phyloP scores from a whole-genome alignment of 2,797 vertebrate genomes.

The Scomberomorus guttatus region DNA sequence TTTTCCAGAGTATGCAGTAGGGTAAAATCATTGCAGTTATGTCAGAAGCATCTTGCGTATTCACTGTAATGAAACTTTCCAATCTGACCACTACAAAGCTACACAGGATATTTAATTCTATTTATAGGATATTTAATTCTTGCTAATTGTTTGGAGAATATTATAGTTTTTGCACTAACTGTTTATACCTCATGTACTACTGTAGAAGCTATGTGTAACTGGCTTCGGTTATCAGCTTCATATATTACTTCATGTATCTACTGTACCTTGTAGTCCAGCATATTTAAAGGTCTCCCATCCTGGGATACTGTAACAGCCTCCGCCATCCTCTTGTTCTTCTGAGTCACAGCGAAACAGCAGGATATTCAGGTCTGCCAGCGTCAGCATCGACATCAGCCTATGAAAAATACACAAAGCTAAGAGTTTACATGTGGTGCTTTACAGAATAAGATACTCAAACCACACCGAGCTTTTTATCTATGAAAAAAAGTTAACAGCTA shows the following conservation, averaged over 20 bases:
- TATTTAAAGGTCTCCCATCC: conserved; percentile 94
- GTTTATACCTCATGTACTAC: background rate
- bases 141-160: background rate
- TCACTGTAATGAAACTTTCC: no score
- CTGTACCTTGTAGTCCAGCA: conserved; percentile 93
- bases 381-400: conserved; percentile 92
- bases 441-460: background rate
- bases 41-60: no score
- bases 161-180: background rate
- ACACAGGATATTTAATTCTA: no score
- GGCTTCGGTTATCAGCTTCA: background rate
- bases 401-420: conserved; percentile 10
- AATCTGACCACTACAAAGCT: background rate
- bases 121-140: no score
- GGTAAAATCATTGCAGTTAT: no score
- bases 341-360: conserved; percentile 93
- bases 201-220: background rate
- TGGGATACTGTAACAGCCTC: conserved; percentile 93
- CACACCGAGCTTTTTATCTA: no score
- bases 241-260: no score
- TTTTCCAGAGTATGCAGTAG: no score
- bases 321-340: conserved; percentile 95
- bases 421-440: no score
- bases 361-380: conserved; percentile 92
- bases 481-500: no score